Evolutionary conservation across 2,797 vertebrate genomes (phyloP), one percentile per base, ranked within the genome.

Genomic region (Odontamblyopus rebecca): DNA sequence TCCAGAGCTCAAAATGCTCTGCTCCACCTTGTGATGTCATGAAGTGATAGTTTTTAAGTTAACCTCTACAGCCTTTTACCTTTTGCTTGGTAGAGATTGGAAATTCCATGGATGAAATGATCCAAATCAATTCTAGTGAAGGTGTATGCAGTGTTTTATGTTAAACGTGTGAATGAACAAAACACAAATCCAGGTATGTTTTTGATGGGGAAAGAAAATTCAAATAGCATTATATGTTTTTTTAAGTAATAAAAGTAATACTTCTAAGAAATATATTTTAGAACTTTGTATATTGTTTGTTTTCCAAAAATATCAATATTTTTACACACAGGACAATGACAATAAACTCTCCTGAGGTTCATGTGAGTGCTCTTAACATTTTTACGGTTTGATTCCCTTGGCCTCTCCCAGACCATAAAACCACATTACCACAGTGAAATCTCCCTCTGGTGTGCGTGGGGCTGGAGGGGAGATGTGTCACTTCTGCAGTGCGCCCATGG

Each of bases 401-500:
- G 74, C 41, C 70, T 26, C 19, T 1, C 65, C 35, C n/a, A 38
- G 51, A 72, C n/a, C 64, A 67, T 54, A 18, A 50, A 64, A 68
- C 44, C 30, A 30, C 11, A 69, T 71, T 61, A 60, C 23, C 35
- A 13, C 35, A 15, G 19, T 65, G 19, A 75, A 68, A 56, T 64
- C 12, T 72, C 69, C 56, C 68, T 71, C 62, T 74, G 72, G 4
- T 86, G 76, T 23, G n/a, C 48, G 63, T 61, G 27, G 70, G 67
- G 69, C 23, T 29, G 48, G 64, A 68, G 74, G 78, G 72, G 68
- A 79, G 83, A 85, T 83, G 81, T 85, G 85, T 86, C 82, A 61
- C 66, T 61, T 72, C 70, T 73, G 41, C 70, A 57, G 80, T 86
- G 91, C 86, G 89, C 93, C 92, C 86, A 75, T 85, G 89, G 92